Percentiles rank a stretch among this genome's conserved stretches.
phyloP scores from a whole-genome alignment of 2,888 invertebrate species.

The Sabatieria punctata region DNA sequence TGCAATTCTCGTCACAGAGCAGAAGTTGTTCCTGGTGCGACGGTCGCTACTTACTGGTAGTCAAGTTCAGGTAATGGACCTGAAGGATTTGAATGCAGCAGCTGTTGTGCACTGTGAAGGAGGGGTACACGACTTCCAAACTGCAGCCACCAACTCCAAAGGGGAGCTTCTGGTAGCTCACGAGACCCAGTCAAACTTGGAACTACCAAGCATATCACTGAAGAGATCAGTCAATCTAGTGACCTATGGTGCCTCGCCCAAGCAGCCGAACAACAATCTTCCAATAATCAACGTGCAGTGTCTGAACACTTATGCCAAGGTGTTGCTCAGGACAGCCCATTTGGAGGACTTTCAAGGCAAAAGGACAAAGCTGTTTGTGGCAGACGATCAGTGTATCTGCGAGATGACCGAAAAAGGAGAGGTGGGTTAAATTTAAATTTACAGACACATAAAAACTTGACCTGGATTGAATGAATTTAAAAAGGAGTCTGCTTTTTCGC shows the following conservation, averaged over 20 bases:
- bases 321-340: background rate
- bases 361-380: background rate
- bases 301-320: background rate
- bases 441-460: too few species aligned
- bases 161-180: slow-evolving; percentile 1
- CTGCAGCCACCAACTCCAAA: background rate
- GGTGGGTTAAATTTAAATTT: too few species aligned
- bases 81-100: background rate
- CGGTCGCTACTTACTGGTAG: background rate
- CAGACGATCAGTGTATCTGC: slow-evolving; percentile 5
- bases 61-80: background rate
- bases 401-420: background rate
- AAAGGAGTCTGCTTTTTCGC: too few species aligned
- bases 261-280: background rate
- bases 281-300: background rate
- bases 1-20: too few species aligned
- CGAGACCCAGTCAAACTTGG: slow-evolving; percentile 1
- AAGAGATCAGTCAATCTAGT: background rate
- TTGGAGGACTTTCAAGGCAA: background rate
- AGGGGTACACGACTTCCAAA: background rate
- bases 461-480: too few species aligned
- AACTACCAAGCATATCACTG: slow-evolving; percentile 1
- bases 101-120: background rate
- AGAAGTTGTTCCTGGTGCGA: background rate
- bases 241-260: background rate